Evolutionary conservation across 2,113 vertebrate species (phyloP), one percentile per base, ranked within the genome.

Genomic region (Microtus ochrogaster): DNA sequence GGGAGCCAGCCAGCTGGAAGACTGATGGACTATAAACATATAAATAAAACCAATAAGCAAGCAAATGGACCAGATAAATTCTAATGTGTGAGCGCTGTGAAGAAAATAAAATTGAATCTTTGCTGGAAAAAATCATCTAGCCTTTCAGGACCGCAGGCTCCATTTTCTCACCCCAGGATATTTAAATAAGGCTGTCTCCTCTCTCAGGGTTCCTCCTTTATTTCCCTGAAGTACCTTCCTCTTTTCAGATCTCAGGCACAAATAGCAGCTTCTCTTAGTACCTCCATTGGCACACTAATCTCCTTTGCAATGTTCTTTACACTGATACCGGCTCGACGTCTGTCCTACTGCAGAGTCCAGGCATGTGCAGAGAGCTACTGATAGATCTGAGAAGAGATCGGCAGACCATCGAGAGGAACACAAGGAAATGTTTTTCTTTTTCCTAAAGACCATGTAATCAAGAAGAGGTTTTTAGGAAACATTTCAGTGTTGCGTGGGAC

Each of bases 121-220:
- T 95, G 72, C 41, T 91, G 77, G 19, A 92, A 89, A 91, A 95
- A 95, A 86, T 49, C n/a, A 90, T 44, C 78, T 82, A 63, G 92
- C 91, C 44, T 73, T 91, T 91, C 49, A 79, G 63, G 65, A 92
- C 39, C 22, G 39, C 12, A 58, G 63, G 8, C 41, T 92, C 68
- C n/a, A 30, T 68, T 89, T 93, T 89, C 61, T 95, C 77, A 94
- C 39, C 63, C 83, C 47, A 49, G 68, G 52, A 55, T 83, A 96
- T 95, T 61, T 66, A 17, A 85, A 86, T 58, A 84, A 44, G 90
- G 74, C 79, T 82, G 68, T 65, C 92, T 39, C 33, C 70, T 89
- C 61, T 90, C 84, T n/a, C 55, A 14, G 26, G 36, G n/a, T 66
- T 95, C 63, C 41, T 92, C 61, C 61, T 4, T 86, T n/a, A 86